Percentiles rank a stretch among this genome's conserved stretches.
These are phyloP conservation scores for Cryptotis parvus DNA, from an alignment of 2,113 vertebrate species.

Conservation along the genomic window DNA sequence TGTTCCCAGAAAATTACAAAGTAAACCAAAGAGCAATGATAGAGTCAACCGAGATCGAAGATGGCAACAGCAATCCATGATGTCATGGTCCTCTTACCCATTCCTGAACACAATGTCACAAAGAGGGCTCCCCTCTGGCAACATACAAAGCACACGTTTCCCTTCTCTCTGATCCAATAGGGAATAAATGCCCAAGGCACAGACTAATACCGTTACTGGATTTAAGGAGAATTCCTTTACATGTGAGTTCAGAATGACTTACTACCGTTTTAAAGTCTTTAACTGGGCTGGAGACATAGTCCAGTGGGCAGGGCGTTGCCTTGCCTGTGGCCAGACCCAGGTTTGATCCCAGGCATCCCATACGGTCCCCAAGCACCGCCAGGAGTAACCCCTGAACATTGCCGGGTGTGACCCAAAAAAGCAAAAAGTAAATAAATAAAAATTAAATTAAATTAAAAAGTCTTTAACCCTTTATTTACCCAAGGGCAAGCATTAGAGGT, in stretches of 20 bases:
- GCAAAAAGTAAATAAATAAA: too few relatives aligned
- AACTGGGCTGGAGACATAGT: too few relatives aligned
- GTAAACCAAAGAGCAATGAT: constrained; percentile 48
- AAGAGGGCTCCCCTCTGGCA: not conserved
- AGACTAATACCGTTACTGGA: constrained; percentile 33
- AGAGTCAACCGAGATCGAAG: not conserved
- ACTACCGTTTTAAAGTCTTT: too few relatives aligned
- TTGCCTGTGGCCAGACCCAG: too few relatives aligned
- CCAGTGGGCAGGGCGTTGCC: too few relatives aligned
- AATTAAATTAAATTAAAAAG: too few relatives aligned
- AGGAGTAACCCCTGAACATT: too few relatives aligned
- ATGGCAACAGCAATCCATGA: not conserved
- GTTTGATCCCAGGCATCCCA: too few relatives aligned
- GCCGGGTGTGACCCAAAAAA: too few relatives aligned
- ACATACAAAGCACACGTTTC: constrained; percentile 22
- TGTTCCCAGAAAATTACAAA: not conserved
- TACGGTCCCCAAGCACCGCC: too few relatives aligned
- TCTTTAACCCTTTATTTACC: constrained; percentile 31
- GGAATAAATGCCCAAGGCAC: constrained; percentile 48
- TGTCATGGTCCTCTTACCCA: constrained; percentile 45
- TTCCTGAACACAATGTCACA: not conserved
- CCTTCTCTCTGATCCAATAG: constrained; percentile 31
- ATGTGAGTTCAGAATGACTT: constrained; percentile 32
- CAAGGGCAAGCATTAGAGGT: constrained; percentile 24
- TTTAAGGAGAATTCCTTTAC: constrained; percentile 5